Conservation (phyloP, 2,888 invertebrate species). For the Xiphydria camelus region DNA sequence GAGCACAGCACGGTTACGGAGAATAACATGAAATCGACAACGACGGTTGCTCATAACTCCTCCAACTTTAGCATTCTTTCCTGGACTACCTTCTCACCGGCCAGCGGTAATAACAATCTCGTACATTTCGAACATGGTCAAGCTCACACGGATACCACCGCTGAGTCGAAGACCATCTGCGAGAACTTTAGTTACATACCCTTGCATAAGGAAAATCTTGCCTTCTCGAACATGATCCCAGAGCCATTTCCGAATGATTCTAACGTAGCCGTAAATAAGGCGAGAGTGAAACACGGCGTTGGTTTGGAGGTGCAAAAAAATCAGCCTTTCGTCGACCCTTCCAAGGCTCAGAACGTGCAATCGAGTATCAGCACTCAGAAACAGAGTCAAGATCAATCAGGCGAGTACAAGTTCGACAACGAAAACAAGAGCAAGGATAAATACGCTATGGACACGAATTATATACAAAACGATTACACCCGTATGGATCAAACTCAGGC, state of each 20-base stretch:
- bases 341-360: constrained; percentile 42
- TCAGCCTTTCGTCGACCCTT: constrained; percentile 35
- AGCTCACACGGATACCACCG: constrained; percentile 3
- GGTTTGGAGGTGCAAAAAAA: constrained; percentile 42
- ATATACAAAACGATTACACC: constrained; percentile 45
- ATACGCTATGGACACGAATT: constrained; percentile 47
- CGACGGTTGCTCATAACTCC: constrained; percentile 51
- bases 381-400: constrained; percentile 22
- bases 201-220: constrained; percentile 41
- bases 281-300: constrained; percentile 36
- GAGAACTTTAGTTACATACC: constrained; percentile 48
- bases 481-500: constrained; percentile 27
- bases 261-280: constrained; percentile 37
- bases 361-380: constrained; percentile 30
- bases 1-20: constrained; percentile 39
- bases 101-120: constrained; percentile 25
- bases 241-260: constrained; percentile 33
- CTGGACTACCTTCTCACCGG: constrained; percentile 54
- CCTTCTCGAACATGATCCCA: constrained; percentile 32
- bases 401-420: constrained; percentile 40
- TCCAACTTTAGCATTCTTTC: constrained; percentile 56
- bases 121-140: constrained; percentile 35
- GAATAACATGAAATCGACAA: constrained; percentile 43
- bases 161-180: constrained; percentile 42
- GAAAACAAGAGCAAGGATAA: constrained; percentile 47